A percentile compares a stretch with the other conserved stretches of the same genome.
These are phyloP conservation scores for Raja brachyura DNA, from an alignment of 2,113 vertebrate species.

Conservation along the genomic window DNA sequence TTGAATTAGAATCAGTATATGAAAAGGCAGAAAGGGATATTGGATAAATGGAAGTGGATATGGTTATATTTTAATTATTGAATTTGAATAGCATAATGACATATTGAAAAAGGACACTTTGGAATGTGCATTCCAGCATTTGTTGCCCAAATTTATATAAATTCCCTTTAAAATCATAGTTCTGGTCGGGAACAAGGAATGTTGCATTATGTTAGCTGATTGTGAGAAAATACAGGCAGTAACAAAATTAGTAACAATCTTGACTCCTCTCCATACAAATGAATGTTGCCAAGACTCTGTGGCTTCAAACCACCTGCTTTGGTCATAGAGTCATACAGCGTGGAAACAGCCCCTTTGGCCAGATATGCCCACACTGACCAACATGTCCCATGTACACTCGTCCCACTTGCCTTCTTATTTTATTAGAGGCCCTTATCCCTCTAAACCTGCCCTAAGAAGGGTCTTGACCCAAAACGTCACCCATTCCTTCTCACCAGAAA, in stretches of 20 bases:
- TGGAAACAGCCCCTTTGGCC: no score
- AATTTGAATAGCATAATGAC: neutral
- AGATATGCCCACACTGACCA: no score
- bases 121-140: no score
- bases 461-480: no score
- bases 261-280: neutral
- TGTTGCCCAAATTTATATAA: neutral
- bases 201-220: neutral
- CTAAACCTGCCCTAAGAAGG: no score
- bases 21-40: neutral
- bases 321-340: no score
- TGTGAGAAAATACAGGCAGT: neutral
- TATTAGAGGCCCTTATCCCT: no score
- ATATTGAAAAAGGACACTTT: neutral
- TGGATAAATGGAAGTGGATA: neutral
- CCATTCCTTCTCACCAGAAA: no score
- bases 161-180: neutral
- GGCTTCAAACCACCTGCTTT: neutral
- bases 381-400: no score
- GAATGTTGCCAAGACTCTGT: neutral
- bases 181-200: neutral
- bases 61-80: neutral
- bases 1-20: no score
- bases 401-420: no score
- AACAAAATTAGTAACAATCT: slow-evolving; percentile 1